These are phyloP conservation scores for Myzus persicae DNA, from an alignment of 1,140 invertebrate genomes.

Conservation along the genomic window DNA sequence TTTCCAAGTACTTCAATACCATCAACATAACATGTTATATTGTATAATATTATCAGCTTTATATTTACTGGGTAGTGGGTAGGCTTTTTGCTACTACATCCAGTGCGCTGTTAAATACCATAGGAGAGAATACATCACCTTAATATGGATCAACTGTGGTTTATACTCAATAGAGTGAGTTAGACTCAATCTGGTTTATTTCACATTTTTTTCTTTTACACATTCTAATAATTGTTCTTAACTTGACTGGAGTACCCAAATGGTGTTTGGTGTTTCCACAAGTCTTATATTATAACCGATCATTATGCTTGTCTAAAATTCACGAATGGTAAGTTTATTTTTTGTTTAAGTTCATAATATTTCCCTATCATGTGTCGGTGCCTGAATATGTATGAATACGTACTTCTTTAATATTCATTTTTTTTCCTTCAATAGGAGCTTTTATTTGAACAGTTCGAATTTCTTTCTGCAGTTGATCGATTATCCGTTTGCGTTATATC, in stretches of 20 bases:
- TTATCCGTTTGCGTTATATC: too few relatives aligned
- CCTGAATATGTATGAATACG: neutral
- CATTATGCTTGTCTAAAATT: neutral
- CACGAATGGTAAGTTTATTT: neutral
- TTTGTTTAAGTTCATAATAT: neutral
- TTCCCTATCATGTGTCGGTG: neutral
- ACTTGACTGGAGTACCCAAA: neutral
- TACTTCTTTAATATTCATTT: too few relatives aligned
- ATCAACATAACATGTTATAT: too few relatives aligned
- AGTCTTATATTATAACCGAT: neutral
- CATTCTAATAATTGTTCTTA: neutral
- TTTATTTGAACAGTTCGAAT: too few relatives aligned
- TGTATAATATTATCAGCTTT: too few relatives aligned
- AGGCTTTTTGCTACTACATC: neutral
- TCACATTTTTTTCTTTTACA: neutral
- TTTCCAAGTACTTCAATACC: conserved; percentile 17
- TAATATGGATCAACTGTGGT: conserved; percentile 33
- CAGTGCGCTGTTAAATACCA: neutral
- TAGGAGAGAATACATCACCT: neutral
- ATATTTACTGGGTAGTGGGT: neutral
- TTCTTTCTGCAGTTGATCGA: too few relatives aligned
- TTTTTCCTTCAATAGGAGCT: too few relatives aligned
- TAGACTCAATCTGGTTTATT: neutral
- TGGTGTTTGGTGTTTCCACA: neutral
- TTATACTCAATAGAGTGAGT: conserved; percentile 59